These are phyloP conservation scores for Sesamia inferens DNA, from an alignment of 2,888 invertebrate genomes.

Conservation along the genomic window DNA sequence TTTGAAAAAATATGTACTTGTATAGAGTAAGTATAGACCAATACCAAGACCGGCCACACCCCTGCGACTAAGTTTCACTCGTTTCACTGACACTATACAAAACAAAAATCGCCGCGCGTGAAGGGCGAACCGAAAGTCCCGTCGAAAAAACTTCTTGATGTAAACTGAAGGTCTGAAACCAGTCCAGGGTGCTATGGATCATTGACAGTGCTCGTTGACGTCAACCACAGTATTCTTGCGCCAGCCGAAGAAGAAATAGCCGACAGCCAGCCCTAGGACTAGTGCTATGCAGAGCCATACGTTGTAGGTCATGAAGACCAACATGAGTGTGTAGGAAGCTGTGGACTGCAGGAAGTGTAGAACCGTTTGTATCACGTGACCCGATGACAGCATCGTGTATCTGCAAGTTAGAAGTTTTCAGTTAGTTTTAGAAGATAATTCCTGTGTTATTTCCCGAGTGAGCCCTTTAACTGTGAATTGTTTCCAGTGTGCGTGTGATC, in stretches of 20 bases:
- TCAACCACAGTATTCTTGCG: conserved; percentile 97
- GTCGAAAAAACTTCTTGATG: conserved; percentile 26
- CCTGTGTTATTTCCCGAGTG: background rate
- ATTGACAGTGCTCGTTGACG: conserved; percentile 98
- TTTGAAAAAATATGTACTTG: conserved; percentile 53
- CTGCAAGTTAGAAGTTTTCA: conserved; percentile 86
- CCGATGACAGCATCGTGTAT: conserved; percentile 94
- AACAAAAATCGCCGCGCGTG: background rate
- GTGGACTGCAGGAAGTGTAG: conserved; percentile 97
- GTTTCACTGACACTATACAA: conserved; percentile 21
- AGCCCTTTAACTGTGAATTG: background rate
- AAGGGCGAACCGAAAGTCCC: conserved; percentile 9
- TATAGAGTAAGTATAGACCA: conserved; percentile 43
- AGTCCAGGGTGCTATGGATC: conserved; percentile 66
- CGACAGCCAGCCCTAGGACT: conserved; percentile 96
- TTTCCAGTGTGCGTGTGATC: too few species aligned
- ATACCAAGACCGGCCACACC: conserved; percentile 32
- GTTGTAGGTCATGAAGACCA: conserved; percentile 99
- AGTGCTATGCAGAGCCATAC: conserved; percentile 97
- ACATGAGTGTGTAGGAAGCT: conserved; percentile 97
- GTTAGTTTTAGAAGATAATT: background rate
- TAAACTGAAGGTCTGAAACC: conserved; percentile 33
- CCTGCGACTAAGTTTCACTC: conserved; percentile 35
- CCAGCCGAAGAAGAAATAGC: conserved; percentile 99
- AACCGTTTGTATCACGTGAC: conserved; percentile 95